Conservation (phyloP, 2,797 vertebrate genomes). For the Ctenopoma kingsleyae region DNA sequence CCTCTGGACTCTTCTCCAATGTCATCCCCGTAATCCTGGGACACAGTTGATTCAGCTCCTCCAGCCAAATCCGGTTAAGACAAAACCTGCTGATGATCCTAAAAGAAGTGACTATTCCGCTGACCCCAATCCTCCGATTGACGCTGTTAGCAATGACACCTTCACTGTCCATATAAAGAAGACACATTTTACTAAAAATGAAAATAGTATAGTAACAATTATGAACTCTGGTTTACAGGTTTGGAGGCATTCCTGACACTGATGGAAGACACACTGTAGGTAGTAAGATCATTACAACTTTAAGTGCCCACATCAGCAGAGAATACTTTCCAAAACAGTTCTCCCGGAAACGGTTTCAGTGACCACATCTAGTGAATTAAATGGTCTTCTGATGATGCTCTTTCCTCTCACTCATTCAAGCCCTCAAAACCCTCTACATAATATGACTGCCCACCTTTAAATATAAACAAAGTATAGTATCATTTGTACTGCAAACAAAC, state of each 20-base stretch:
- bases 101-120: constrained; percentile 84
- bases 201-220: not conserved
- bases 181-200: constrained; percentile 20
- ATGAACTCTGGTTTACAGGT: not conserved
- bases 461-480: constrained; percentile 9
- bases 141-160: constrained; percentile 73
- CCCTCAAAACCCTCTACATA: not conserved
- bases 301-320: not conserved
- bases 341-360: not conserved
- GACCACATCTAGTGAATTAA: not conserved
- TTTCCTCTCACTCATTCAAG: not conserved
- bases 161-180: constrained; percentile 64
- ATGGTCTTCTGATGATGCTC: not conserved
- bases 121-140: constrained; percentile 86
- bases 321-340: not conserved
- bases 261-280: not conserved
- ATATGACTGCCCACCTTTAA: not conserved
- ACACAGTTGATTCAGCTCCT: constrained; percentile 89
- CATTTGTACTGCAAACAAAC: constrained; percentile 25
- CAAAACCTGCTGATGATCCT: constrained; percentile 90
- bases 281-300: not conserved
- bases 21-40: constrained; percentile 89
- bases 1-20: constrained; percentile 82
- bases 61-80: constrained; percentile 93
- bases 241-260: not conserved